Conservation (phyloP, 1,140 invertebrate genomes). For the Aphelinus certus region DNA sequence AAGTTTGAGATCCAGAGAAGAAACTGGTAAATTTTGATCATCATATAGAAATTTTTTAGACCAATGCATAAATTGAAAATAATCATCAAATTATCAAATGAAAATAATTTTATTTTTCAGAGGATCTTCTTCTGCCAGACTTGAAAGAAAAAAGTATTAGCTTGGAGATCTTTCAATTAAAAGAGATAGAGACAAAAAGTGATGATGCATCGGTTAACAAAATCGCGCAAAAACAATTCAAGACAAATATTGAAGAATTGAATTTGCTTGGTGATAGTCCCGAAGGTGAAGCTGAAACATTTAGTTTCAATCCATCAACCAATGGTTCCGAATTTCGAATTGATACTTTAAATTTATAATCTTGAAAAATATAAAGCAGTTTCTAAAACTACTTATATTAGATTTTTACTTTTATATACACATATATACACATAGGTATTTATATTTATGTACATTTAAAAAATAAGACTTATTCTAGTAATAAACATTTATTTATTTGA, state of each 20-base stretch:
- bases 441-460: no score
- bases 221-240: slow-evolving; percentile 38
- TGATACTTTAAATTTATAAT: slow-evolving; percentile 51
- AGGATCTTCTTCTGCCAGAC: slow-evolving; percentile 43
- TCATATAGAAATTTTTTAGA: no score
- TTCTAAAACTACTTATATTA: slow-evolving; percentile 27
- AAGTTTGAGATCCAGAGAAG: slow-evolving; percentile 42
- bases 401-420: slow-evolving; percentile 36
- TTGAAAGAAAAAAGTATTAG: slow-evolving; percentile 26
- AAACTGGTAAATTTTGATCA: slow-evolving; percentile 47
- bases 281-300: slow-evolving; percentile 36
- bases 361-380: slow-evolving; percentile 1
- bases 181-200: slow-evolving; percentile 31
- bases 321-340: slow-evolving; percentile 46
- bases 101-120: slow-evolving; percentile 36
- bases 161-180: slow-evolving; percentile 25
- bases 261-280: slow-evolving; percentile 51
- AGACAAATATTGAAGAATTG: slow-evolving; percentile 51
- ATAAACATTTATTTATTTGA: slow-evolving; percentile 37
- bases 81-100: not conserved
- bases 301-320: slow-evolving; percentile 11
- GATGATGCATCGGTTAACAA: slow-evolving; percentile 15
- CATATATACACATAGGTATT: not conserved
- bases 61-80: not conserved
- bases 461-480: slow-evolving; percentile 20